These are phyloP conservation scores for Eristalis pertinax DNA, from an alignment of 2,888 invertebrate species.

Conservation along the genomic window DNA sequence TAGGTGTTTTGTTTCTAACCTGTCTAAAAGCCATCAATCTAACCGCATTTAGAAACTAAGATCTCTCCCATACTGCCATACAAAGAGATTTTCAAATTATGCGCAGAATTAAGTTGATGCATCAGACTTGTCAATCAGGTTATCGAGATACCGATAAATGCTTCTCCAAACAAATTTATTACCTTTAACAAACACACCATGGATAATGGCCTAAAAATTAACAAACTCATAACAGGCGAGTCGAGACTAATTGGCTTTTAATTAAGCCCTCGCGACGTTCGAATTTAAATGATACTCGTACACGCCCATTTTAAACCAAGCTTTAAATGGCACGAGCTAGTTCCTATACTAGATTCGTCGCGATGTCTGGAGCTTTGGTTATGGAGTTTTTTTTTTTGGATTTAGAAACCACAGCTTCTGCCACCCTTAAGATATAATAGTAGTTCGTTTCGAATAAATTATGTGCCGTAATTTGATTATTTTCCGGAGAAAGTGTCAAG, in stretches of 20 bases:
- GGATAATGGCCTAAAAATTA: not conserved
- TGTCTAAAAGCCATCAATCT: not conserved
- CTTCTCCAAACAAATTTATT: not conserved
- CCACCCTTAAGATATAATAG: too few species aligned
- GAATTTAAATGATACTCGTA: not conserved
- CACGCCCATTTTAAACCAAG: not conserved
- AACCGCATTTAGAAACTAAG: not conserved
- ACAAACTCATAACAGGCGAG: too few species aligned
- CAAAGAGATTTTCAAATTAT: not conserved
- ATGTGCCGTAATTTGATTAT: too few species aligned
- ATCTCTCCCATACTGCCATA: not conserved
- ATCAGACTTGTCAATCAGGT: conserved; percentile 1
- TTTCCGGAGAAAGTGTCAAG: too few species aligned
- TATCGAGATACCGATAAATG: not conserved
- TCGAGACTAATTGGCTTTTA: not conserved
- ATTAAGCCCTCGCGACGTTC: not conserved
- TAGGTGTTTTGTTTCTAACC: not conserved
- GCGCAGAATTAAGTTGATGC: not conserved
- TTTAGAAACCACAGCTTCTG: too few species aligned
- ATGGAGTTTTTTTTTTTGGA: not conserved
- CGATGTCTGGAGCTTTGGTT: not conserved
- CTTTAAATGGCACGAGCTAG: not conserved
- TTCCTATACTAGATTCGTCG: not conserved
- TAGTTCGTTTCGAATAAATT: too few species aligned
- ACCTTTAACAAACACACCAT: not conserved